phyloP scores from a whole-genome alignment of 2,888 invertebrate species.

The Drosophila meridionalis region DNA sequence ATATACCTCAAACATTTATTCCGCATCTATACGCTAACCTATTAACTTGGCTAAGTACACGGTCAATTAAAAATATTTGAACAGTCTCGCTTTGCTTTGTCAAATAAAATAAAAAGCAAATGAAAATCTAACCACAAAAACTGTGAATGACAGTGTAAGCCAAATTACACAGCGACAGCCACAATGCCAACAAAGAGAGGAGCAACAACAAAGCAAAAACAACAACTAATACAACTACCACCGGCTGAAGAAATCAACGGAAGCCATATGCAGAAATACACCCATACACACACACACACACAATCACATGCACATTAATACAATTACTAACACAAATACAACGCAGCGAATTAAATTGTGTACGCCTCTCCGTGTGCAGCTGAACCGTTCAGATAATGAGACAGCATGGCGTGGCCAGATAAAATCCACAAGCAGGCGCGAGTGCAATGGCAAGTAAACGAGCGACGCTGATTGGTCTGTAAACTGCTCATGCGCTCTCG shows the following conservation, averaged over 20 bases:
- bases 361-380: conserved; percentile 61
- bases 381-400: conserved; percentile 53
- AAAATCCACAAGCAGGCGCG: conserved; percentile 75
- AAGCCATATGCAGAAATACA: conserved; percentile 79
- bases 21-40: neutral
- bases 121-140: conserved; percentile 67
- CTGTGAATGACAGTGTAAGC: conserved; percentile 80
- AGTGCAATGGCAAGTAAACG: conserved; percentile 54
- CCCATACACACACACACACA: conserved; percentile 14
- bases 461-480: conserved; percentile 38
- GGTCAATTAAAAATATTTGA: conserved; percentile 26
- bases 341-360: conserved; percentile 67
- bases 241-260: conserved; percentile 57
- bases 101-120: conserved; percentile 46
- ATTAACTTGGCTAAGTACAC: conserved; percentile 19
- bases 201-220: conserved; percentile 9
- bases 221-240: conserved; percentile 19
- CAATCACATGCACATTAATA: conserved; percentile 15
- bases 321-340: conserved; percentile 31
- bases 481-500: conserved; percentile 28
- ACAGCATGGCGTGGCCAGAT: conserved; percentile 70
- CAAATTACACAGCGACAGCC: conserved; percentile 77
- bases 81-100: conserved; percentile 57
- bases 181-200: conserved; percentile 62
- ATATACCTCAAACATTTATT: neutral